Percentiles rank a stretch among this genome's conserved stretches.
Evolutionary conservation across 2,888 invertebrate species (phyloP).

Genomic region (Chymomyza caudatula): DNA sequence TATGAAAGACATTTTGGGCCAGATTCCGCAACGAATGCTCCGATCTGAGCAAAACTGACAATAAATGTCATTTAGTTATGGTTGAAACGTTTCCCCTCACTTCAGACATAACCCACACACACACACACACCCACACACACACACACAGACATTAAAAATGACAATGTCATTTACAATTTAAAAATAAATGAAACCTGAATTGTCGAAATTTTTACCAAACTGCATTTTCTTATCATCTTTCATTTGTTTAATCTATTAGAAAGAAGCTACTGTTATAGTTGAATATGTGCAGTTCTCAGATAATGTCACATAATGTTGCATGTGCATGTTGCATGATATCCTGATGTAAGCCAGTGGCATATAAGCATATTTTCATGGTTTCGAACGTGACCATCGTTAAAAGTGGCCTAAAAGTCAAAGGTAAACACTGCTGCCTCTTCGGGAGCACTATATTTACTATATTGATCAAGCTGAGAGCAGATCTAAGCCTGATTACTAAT

Average conservation of each 20-base stretch:
- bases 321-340: background rate
- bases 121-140: constrained; percentile 4
- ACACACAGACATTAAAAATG: background rate
- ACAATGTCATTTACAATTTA: background rate
- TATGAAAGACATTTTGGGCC: constrained; percentile 42
- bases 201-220: background rate
- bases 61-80: constrained; percentile 64
- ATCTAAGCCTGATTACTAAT: no score
- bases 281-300: background rate
- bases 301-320: background rate
- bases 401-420: no score
- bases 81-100: constrained; percentile 22
- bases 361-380: no score
- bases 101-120: background rate
- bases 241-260: background rate
- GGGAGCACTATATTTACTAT: no score
- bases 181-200: background rate
- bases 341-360: no score
- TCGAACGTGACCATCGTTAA: no score
- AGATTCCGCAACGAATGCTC: background rate
- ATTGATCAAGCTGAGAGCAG: no score
- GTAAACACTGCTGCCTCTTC: no score
- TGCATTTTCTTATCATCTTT: background rate
- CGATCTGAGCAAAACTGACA: constrained; percentile 39
- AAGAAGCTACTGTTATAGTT: no score